Conservation (phyloP, 1,140 invertebrate genomes). For the Anagrus nilaparvatae region DNA sequence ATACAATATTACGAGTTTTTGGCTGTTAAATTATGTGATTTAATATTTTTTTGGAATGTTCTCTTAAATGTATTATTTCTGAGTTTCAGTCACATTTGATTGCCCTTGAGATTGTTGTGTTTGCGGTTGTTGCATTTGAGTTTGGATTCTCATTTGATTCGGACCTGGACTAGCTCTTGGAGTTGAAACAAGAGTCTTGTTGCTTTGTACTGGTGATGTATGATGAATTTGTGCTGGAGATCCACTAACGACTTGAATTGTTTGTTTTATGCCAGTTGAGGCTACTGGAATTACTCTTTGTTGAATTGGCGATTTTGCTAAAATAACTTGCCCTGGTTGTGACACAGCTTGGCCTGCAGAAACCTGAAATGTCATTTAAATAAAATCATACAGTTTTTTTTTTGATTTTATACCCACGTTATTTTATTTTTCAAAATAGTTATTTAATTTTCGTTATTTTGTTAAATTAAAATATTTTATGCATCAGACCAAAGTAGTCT, state of each 20-base stretch:
- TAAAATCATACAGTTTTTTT: too few relatives aligned
- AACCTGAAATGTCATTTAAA: too few relatives aligned
- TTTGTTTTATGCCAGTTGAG: slow-evolving; percentile 40
- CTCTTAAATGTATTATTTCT: not conserved
- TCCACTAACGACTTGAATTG: slow-evolving; percentile 45
- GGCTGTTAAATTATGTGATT: too few relatives aligned
- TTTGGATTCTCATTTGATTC: slow-evolving; percentile 38
- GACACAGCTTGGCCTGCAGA: slow-evolving; percentile 30
- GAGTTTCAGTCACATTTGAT: slow-evolving; percentile 11
- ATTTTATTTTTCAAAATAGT: too few relatives aligned
- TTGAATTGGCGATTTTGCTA: slow-evolving; percentile 38
- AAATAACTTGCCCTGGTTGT: slow-evolving; percentile 36
- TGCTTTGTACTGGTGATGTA: slow-evolving; percentile 29
- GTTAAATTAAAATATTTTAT: too few relatives aligned
- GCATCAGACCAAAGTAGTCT: too few relatives aligned
- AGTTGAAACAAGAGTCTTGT: slow-evolving; percentile 35
- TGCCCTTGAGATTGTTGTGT: slow-evolving; percentile 23
- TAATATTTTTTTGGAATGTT: too few relatives aligned
- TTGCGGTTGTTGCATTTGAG: slow-evolving; percentile 30
- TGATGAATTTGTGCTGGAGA: slow-evolving; percentile 36
- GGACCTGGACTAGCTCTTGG: slow-evolving; percentile 35
- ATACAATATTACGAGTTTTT: too few relatives aligned
- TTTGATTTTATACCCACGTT: too few relatives aligned
- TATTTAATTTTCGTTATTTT: too few relatives aligned
- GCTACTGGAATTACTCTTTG: slow-evolving; percentile 44